phyloP scores from a whole-genome alignment of 2,113 vertebrate species.

The Crypturellus undulatus region DNA sequence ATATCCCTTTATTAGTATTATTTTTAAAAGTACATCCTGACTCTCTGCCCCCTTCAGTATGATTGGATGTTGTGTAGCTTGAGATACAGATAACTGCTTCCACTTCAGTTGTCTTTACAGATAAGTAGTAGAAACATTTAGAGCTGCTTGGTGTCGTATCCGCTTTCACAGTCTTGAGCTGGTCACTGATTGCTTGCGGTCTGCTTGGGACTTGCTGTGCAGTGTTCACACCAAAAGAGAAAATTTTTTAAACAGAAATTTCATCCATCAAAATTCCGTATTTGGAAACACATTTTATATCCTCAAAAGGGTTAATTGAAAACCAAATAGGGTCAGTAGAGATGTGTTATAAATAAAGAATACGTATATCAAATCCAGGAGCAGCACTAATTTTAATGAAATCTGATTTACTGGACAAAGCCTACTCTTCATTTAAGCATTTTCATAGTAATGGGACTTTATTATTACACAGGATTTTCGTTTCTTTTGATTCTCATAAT shows the following conservation, averaged over 20 bases:
- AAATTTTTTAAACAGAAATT: not conserved
- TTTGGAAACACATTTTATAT: not conserved
- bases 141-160: not conserved
- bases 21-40: not conserved
- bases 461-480: not conserved
- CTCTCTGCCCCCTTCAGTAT: not conserved
- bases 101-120: not conserved
- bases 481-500: not conserved
- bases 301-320: not conserved
- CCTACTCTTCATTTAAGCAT: not conserved
- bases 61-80: not conserved
- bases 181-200: not conserved
- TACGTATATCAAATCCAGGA: not conserved
- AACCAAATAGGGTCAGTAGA: not conserved
- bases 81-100: not conserved
- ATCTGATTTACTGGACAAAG: not conserved
- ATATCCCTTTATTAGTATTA: not conserved
- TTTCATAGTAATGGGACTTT: not conserved
- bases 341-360: not conserved
- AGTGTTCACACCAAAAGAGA: not conserved
- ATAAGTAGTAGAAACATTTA: not conserved
- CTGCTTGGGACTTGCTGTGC: not conserved
- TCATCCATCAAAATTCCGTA: not conserved
- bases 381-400: not conserved
- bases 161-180: not conserved